These are phyloP conservation scores for Coregonus suidteri DNA, from an alignment of 2,797 vertebrate genomes.

Conservation along the genomic window DNA sequence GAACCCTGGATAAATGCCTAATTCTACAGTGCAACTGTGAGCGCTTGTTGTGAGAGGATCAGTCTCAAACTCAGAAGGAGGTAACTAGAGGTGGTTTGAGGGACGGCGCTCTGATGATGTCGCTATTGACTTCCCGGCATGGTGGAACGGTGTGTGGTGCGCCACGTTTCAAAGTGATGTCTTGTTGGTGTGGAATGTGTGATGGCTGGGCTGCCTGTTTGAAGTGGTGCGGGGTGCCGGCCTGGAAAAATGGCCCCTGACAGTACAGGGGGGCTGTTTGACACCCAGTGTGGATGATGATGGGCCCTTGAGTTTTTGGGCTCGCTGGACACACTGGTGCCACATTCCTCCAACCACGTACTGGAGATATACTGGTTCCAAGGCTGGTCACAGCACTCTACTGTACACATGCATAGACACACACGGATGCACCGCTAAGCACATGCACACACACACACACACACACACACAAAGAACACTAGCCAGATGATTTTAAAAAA, in stretches of 20 bases:
- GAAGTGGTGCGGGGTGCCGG: neutral
- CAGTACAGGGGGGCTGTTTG: neutral
- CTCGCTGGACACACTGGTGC: neutral
- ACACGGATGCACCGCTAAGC: neutral
- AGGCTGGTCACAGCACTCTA: neutral
- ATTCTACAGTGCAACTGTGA: neutral
- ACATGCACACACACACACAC: no score
- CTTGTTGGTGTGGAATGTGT: slow-evolving; percentile 26
- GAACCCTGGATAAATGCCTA: no score
- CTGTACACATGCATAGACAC: neutral
- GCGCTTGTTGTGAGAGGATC: neutral
- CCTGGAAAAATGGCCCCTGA: slow-evolving; percentile 4
- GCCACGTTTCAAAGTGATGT: neutral
- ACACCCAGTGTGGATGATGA: neutral
- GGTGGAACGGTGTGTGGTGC: slow-evolving; percentile 11
- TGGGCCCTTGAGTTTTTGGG: neutral
- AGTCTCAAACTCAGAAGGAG: neutral
- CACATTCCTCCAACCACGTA: neutral
- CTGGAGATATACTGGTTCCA: neutral
- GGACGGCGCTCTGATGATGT: neutral
- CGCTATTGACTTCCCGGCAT: neutral
- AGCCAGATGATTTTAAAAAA: neutral
- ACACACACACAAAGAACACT: no score
- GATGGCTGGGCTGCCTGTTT: neutral
- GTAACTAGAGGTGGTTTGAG: neutral